phyloP scores from a whole-genome alignment of 2,113 vertebrate species.

The Bostrychus sinensis region DNA sequence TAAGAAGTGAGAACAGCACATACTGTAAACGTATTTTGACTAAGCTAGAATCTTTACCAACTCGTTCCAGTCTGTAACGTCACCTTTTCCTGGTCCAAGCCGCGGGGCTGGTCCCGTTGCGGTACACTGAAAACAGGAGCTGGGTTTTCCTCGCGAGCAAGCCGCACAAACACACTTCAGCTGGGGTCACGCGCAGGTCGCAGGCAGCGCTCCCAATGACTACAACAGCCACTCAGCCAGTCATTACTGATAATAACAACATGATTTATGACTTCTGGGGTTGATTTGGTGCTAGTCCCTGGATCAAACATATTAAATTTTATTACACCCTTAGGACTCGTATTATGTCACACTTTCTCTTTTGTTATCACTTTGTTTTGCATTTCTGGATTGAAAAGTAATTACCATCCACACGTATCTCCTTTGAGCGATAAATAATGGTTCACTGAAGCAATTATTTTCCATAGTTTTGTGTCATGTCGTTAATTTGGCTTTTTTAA shows the following conservation, averaged over 20 bases:
- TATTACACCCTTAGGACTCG: too few species aligned
- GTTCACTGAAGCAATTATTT: too few species aligned
- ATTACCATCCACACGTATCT: too few species aligned
- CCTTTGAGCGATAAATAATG: too few species aligned
- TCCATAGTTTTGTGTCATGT: too few species aligned
- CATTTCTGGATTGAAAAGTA: too few species aligned
- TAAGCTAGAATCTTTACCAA: too few species aligned
- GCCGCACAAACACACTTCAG: constrained; percentile 22
- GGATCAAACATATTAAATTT: neutral
- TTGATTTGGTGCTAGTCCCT: neutral
- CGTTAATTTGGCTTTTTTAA: too few species aligned
- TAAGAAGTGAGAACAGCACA: constrained; percentile 10
- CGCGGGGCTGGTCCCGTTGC: constrained; percentile 20
- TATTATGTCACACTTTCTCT: too few species aligned
- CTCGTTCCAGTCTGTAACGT: neutral
- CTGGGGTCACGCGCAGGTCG: constrained; percentile 14
- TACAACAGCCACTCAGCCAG: neutral
- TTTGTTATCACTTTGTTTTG: too few species aligned
- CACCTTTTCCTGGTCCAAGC: constrained; percentile 21
- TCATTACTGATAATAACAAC: constrained; percentile 7
- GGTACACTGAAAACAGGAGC: constrained; percentile 39
- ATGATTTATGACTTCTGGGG: constrained; percentile 1
- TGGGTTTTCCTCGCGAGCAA: constrained; percentile 16
- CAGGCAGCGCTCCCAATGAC: neutral
- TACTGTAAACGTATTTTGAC: neutral